These are phyloP conservation scores for Serranus cabrilla DNA, from an alignment of 2,797 vertebrate species.

Conservation along the genomic window DNA sequence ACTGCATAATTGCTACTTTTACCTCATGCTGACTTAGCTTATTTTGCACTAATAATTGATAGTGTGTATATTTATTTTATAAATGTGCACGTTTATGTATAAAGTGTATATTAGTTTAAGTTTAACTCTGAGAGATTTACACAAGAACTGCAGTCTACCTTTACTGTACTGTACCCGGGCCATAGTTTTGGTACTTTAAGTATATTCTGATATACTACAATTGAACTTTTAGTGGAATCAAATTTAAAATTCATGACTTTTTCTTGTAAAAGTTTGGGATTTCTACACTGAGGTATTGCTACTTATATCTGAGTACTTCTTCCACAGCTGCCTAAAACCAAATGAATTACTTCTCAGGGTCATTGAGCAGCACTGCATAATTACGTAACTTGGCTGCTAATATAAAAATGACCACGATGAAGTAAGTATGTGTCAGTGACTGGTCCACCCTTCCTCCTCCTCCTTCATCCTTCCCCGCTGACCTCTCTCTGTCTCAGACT, in stretches of 20 bases:
- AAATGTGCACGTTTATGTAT: too few relatives aligned
- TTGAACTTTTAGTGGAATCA: neutral
- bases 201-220: neutral
- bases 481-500: conserved; percentile 37
- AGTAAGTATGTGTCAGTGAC: conserved; percentile 44
- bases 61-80: too few relatives aligned
- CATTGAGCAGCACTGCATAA: conserved; percentile 1
- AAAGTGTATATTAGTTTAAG: too few relatives aligned
- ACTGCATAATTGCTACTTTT: neutral
- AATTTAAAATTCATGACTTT: neutral
- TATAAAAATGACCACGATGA: conserved; percentile 47
- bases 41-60: too few relatives aligned
- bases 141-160: too few relatives aligned
- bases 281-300: neutral
- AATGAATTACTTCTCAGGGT: neutral
- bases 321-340: neutral
- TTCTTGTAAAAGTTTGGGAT: neutral
- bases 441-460: conserved; percentile 66
- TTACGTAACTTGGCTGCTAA: conserved; percentile 43
- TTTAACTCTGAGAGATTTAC: too few relatives aligned
- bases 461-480: conserved; percentile 53
- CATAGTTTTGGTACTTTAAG: neutral
- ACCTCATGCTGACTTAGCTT: neutral
- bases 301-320: neutral
- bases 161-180: too few relatives aligned